Evolutionary conservation across 2,888 invertebrate species (phyloP).

Genomic region (Isotomurus palustris): DNA sequence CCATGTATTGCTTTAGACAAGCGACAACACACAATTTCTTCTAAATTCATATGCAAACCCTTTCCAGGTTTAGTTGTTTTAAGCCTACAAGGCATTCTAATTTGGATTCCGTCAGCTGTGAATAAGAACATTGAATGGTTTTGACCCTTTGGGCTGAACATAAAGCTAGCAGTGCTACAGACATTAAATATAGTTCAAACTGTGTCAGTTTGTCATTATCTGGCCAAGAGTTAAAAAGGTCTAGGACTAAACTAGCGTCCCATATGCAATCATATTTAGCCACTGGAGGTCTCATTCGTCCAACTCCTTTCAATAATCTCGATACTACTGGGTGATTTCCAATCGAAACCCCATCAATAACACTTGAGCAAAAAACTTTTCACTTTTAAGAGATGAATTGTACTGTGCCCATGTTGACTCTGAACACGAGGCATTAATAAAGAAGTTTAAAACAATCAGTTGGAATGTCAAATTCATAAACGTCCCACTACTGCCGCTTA

Average conservation of each 20-base stretch:
- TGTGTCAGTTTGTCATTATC: slow-evolving; percentile 2
- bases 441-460: neutral
- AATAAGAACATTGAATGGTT: too few relatives aligned
- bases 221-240: neutral
- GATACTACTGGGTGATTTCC: slow-evolving; percentile 14
- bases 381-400: slow-evolving; percentile 4
- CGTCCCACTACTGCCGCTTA: slow-evolving; percentile 17
- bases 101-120: too few relatives aligned
- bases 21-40: slow-evolving; percentile 17
- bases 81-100: too few relatives aligned
- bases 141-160: slow-evolving; percentile 22
- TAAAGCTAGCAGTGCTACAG: slow-evolving; percentile 19
- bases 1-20: slow-evolving; percentile 12
- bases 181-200: slow-evolving; percentile 14
- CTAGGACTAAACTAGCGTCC: slow-evolving; percentile 17
- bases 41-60: too few relatives aligned
- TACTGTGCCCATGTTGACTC: slow-evolving; percentile 16
- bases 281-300: slow-evolving; percentile 10
- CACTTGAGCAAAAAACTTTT: neutral
- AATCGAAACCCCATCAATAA: neutral
- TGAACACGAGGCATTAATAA: slow-evolving; percentile 13
- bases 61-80: too few relatives aligned
- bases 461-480: neutral
- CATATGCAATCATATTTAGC: slow-evolving; percentile 22
- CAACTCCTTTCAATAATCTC: slow-evolving; percentile 21